Conservation (phyloP, 2,113 vertebrate species). For the Saccopteryx bilineata region DNA sequence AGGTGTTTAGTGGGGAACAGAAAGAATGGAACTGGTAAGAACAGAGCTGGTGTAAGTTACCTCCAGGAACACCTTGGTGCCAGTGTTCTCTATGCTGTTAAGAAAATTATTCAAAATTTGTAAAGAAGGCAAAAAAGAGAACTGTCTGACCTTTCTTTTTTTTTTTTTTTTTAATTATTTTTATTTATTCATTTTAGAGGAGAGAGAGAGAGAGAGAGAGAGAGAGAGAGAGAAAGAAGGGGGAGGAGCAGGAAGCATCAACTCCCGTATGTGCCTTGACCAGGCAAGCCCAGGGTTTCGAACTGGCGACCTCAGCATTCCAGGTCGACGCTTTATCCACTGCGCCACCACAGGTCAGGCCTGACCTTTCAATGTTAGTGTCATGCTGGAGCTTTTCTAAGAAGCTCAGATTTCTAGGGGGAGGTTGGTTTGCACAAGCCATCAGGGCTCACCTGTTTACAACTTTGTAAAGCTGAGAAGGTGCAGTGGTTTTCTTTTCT, state of each 20-base stretch:
- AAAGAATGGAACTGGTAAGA: not conserved
- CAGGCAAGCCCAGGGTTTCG: too few relatives aligned
- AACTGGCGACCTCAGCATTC: too few relatives aligned
- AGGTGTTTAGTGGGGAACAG: not conserved
- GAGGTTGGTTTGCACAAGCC: not conserved
- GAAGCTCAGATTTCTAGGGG: not conserved
- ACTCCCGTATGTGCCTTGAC: too few relatives aligned
- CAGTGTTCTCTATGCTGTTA: conserved; percentile 12
- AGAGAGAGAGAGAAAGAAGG: too few relatives aligned
- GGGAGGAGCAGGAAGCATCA: too few relatives aligned
- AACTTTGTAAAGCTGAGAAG: not conserved
- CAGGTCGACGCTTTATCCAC: too few relatives aligned
- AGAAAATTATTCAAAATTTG: not conserved
- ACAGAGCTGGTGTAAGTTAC: not conserved
- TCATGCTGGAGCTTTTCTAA: not conserved
- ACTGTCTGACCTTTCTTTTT: not conserved
- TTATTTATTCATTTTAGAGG: too few relatives aligned
- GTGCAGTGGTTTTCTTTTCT: not conserved
- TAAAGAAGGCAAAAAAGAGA: not conserved
- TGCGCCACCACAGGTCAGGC: too few relatives aligned
- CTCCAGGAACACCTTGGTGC: not conserved
- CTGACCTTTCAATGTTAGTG: not conserved
- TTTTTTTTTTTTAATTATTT: too few relatives aligned
- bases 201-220: too few relatives aligned
- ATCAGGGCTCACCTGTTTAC: not conserved